Evolutionary conservation across 2,888 invertebrate genomes (phyloP).

Genomic region (Spilarctia lutea): DNA sequence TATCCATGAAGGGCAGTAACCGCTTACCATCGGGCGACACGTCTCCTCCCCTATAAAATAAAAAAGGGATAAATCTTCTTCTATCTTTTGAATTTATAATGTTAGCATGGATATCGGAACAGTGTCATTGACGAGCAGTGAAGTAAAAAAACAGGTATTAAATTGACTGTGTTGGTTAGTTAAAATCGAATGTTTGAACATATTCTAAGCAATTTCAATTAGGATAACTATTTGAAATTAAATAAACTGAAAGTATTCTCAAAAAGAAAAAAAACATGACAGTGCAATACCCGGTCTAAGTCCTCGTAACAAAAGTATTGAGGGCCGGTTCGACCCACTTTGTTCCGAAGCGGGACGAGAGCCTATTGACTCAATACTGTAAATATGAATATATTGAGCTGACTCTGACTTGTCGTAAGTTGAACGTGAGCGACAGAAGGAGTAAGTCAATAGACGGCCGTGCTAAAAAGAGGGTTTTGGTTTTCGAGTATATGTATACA

Average conservation of each 20-base stretch:
- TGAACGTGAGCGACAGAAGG: background rate
- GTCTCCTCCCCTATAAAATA: too few species aligned
- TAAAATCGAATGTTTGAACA: too few species aligned
- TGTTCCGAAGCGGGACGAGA: background rate
- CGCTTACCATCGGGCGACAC: too few species aligned
- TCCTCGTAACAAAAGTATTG: slow-evolving; percentile 7
- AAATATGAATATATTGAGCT: slow-evolving; percentile 2
- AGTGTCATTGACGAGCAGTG: too few species aligned
- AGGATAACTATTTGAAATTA: background rate
- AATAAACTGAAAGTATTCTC: background rate
- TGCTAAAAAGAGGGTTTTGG: background rate
- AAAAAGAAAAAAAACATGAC: background rate
- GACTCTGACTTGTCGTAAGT: background rate
- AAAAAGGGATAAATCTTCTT: too few species aligned
- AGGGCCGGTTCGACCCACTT: slow-evolving; percentile 1
- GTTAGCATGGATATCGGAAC: too few species aligned
- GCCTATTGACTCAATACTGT: background rate
- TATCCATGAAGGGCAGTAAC: too few species aligned
- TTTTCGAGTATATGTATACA: too few species aligned
- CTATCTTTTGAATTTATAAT: too few species aligned
- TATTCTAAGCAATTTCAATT: too few species aligned
- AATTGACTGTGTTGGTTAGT: too few species aligned
- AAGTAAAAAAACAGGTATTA: too few species aligned
- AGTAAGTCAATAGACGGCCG: background rate
- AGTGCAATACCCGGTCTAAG: background rate